phyloP scores from a whole-genome alignment of 2,113 vertebrate genomes.

The Anarhynchus alexandrinus region DNA sequence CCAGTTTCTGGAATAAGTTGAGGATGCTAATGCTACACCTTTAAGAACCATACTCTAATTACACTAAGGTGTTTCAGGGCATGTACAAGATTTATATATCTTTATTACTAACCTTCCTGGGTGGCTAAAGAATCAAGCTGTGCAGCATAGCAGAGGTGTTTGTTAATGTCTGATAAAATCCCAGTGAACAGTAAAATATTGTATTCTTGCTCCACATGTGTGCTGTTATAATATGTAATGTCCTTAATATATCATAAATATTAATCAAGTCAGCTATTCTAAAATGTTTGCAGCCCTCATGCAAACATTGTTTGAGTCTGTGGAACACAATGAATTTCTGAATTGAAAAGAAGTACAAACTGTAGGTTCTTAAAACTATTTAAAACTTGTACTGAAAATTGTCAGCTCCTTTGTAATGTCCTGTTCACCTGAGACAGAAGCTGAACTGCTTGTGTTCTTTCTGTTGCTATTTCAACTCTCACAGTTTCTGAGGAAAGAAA shows the following conservation, averaged over 20 bases:
- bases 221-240: background rate
- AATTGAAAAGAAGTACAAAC: constrained; percentile 4
- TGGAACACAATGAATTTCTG: background rate
- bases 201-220: background rate
- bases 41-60: background rate
- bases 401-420: background rate
- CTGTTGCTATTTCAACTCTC: background rate
- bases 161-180: constrained; percentile 7
- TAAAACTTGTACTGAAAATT: background rate
- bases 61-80: background rate
- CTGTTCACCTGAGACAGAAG: background rate
- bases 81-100: background rate
- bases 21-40: background rate
- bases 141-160: background rate
- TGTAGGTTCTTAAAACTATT: background rate
- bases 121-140: background rate
- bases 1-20: background rate
- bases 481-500: background rate
- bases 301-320: background rate
- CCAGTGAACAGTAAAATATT: background rate
- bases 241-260: background rate
- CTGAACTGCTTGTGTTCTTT: background rate
- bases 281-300: background rate
- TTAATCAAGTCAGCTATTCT: background rate
- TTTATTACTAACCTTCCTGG: background rate